phyloP scores from a whole-genome alignment of 2,888 invertebrate genomes.

The Lochmaea capreae region DNA sequence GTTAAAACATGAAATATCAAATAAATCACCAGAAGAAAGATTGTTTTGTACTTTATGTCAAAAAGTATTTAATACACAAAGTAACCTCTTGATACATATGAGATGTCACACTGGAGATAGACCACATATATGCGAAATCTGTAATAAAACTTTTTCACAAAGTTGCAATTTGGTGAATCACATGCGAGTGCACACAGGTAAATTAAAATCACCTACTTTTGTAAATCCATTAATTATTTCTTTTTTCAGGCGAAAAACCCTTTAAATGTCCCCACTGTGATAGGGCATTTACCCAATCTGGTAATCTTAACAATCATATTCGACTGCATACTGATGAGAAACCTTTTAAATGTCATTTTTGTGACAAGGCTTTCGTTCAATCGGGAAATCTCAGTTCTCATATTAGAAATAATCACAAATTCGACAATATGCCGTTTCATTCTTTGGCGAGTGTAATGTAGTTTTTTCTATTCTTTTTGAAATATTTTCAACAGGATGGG shows the following conservation, averaged over 20 bases:
- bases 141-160: constrained; percentile 63
- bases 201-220: background rate
- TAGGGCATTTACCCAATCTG: constrained; percentile 64
- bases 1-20: constrained; percentile 60
- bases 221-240: background rate
- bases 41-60: constrained; percentile 57
- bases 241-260: constrained; percentile 57
- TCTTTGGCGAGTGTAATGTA: constrained; percentile 16
- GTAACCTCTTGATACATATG: constrained; percentile 63
- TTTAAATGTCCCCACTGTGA: constrained; percentile 65
- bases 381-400: constrained; percentile 64
- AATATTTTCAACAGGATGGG: background rate
- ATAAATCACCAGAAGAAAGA: constrained; percentile 53
- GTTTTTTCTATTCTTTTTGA: constrained; percentile 10
- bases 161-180: constrained; percentile 64
- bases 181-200: constrained; percentile 63
- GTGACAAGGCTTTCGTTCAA: constrained; percentile 64
- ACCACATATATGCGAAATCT: constrained; percentile 62
- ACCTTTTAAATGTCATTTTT: constrained; percentile 64
- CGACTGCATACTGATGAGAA: constrained; percentile 63
- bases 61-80: constrained; percentile 60
- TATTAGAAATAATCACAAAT: constrained; percentile 62
- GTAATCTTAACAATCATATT: constrained; percentile 64
- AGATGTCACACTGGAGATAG: constrained; percentile 62
- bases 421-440: constrained; percentile 26